Evolutionary conservation across 2,113 vertebrate species (phyloP).

Genomic region (Oncorhynchus clarkii): DNA sequence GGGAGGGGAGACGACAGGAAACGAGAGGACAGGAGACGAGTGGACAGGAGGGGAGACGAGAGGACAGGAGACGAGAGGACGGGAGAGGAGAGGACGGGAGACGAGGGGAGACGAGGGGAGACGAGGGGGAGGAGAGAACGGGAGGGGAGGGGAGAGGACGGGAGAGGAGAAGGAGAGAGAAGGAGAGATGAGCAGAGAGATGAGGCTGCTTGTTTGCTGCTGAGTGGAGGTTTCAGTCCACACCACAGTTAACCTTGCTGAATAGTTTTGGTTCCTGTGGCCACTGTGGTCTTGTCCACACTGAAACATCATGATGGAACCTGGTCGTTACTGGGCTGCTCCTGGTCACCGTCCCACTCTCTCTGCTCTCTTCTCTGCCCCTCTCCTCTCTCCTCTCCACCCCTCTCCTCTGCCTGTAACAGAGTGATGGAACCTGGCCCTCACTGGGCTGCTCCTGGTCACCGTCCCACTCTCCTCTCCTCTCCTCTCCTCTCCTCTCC

Average conservation of each 20-base stretch:
- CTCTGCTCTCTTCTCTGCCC: not conserved
- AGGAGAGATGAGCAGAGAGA: not conserved
- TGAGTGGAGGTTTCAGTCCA: conserved; percentile 1
- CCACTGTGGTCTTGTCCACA: conserved; percentile 41
- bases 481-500: not conserved
- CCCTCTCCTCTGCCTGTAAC: too few relatives aligned
- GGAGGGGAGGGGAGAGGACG: conserved; percentile 20
- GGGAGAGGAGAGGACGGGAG: not conserved
- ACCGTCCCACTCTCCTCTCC: conserved; percentile 1
- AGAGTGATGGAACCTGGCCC: too few relatives aligned
- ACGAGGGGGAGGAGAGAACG: not conserved
- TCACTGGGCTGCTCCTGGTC: not conserved
- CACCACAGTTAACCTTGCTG: conserved; percentile 24
- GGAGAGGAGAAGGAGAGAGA: conserved; percentile 7
- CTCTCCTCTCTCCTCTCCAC: not conserved
- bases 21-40: too few relatives aligned
- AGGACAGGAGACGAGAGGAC: too few relatives aligned
- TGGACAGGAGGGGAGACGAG: too few relatives aligned
- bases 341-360: too few relatives aligned
- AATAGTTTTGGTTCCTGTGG: conserved; percentile 48
- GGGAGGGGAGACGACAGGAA: too few relatives aligned
- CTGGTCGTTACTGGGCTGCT: too few relatives aligned
- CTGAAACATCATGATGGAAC: conserved; percentile 29
- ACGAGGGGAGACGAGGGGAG: not conserved
- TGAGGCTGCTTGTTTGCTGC: conserved; percentile 5